These are phyloP conservation scores for Perca schrenkii DNA, from an alignment of 2,113 vertebrate species.

Conservation along the genomic window DNA sequence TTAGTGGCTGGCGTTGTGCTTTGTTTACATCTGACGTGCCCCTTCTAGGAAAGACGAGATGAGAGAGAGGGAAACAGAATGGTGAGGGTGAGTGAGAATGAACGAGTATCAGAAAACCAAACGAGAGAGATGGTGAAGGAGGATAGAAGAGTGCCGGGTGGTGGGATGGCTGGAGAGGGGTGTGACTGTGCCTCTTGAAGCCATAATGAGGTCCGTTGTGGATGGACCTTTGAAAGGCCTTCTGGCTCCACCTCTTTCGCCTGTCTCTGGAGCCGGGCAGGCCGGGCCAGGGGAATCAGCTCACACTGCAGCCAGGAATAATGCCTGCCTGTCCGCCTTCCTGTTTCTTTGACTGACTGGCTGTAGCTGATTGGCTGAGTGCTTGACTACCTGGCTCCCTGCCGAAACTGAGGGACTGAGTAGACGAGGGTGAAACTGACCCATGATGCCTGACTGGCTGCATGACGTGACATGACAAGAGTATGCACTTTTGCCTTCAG, in stretches of 20 bases:
- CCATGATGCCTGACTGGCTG: background rate
- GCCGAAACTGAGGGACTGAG: background rate
- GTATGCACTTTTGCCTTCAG: background rate
- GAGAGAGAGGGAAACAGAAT: conserved; percentile 46
- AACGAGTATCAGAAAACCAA: conserved; percentile 36
- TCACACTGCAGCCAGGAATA: conserved; percentile 42
- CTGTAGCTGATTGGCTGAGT: conserved; percentile 15
- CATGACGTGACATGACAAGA: background rate
- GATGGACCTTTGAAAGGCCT: conserved; percentile 68
- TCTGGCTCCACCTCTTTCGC: conserved; percentile 46
- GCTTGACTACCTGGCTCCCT: background rate
- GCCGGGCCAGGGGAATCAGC: conserved; percentile 14
- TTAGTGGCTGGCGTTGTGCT: conserved; percentile 83
- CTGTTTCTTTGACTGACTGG: conserved; percentile 14
- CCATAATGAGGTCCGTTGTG: conserved; percentile 71
- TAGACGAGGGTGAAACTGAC: background rate
- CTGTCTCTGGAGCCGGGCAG: conserved; percentile 12
- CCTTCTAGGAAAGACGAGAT: conserved; percentile 69
- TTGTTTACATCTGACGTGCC: conserved; percentile 86
- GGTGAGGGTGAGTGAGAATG: conserved; percentile 35
- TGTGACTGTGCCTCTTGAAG: conserved; percentile 63
- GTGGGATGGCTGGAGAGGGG: conserved; percentile 61
- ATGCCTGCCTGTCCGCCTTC: background rate
- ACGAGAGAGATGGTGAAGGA: conserved; percentile 28
- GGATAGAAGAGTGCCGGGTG: conserved; percentile 36